Percentiles rank a stretch among this genome's conserved stretches.
Evolutionary conservation across 2,888 invertebrate genomes (phyloP).

Genomic region (Isoperla grammatica): DNA sequence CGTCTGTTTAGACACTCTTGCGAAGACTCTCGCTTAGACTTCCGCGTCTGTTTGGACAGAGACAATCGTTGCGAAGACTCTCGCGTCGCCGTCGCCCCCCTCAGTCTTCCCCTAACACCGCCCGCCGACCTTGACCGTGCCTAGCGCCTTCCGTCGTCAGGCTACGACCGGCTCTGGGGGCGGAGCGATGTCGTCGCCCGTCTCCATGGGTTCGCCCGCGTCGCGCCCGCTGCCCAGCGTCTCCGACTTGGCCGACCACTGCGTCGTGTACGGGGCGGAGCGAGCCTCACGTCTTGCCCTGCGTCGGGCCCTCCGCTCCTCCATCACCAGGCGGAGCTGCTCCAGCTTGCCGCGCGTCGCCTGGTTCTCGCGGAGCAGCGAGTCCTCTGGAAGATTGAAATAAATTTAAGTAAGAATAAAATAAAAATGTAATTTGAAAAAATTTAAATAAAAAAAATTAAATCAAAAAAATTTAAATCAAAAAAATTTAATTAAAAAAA

Average conservation of each 20-base stretch:
- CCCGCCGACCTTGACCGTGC: not conserved
- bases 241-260: slow-evolving; percentile 32
- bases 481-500: too few species aligned
- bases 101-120: not conserved
- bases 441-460: not conserved
- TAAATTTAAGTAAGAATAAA: too few species aligned
- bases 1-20: too few species aligned
- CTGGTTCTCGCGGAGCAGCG: slow-evolving; percentile 62
- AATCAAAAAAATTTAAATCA: too few species aligned
- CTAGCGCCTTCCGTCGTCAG: slow-evolving; percentile 23
- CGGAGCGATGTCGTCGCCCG: slow-evolving; percentile 23
- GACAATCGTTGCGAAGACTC: too few species aligned
- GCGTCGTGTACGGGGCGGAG: slow-evolving; percentile 38
- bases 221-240: slow-evolving; percentile 21
- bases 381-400: slow-evolving; percentile 33
- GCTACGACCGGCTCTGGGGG: slow-evolving; percentile 34
- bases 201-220: slow-evolving; percentile 27
- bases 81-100: too few species aligned
- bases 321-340: slow-evolving; percentile 82
- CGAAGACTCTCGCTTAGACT: too few species aligned
- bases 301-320: slow-evolving; percentile 67
- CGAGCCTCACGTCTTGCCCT: slow-evolving; percentile 63
- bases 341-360: slow-evolving; percentile 83
- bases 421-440: too few species aligned
- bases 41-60: too few species aligned